Evolutionary conservation across 2,888 invertebrate genomes (phyloP), one percentile per base, ranked within the genome.

Genomic region (Macrophya alboannulata): DNA sequence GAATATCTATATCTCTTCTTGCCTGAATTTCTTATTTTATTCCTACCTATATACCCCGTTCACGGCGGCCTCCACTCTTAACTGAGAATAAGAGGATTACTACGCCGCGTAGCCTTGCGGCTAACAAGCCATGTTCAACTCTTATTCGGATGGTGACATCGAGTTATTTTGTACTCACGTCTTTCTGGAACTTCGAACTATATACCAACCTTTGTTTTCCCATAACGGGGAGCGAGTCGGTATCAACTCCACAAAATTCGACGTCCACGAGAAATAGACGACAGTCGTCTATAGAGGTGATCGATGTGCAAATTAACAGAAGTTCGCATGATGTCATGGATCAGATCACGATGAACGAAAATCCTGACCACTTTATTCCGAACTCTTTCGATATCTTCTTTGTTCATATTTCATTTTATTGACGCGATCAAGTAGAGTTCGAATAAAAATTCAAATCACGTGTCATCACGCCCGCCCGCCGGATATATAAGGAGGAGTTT

Each of bases 111-210:
- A 87, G 87, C 88, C 88, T 88, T 88, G 89, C 87, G 85, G 86
- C 88, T 87, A 88, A 87, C 87, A 86, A 88, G 87, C 87, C 87
- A 85, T 86, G 85, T 85, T 81, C 62, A 21, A 84, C 48, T 76
- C 21, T 85, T 85, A 85, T 85, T 85, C 79, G 48, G 65, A 81
- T 79, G 65, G 79, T 79, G 85, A 85, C 85, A 85, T 79, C 81
- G 74, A 85, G 77, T 51, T 85, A 85, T 85, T 81, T 85, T 68
- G 48, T 79, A 45, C 79, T n/a, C 31, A 51, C 77, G 77, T 77
- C 77, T 77, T 48, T 71, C n/a, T 71, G 71, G 9, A 71, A 77
- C 48, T 25, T 37, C 12, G 12, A 43, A 45, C 45, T 43, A 43
- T 21, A 31, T 72, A 40, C 68, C 10, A 15, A 21, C 62, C 81